Base-by-base conservation (phyloP, 2,888 invertebrate species). In the Leptopterna dolabrata region DNA sequence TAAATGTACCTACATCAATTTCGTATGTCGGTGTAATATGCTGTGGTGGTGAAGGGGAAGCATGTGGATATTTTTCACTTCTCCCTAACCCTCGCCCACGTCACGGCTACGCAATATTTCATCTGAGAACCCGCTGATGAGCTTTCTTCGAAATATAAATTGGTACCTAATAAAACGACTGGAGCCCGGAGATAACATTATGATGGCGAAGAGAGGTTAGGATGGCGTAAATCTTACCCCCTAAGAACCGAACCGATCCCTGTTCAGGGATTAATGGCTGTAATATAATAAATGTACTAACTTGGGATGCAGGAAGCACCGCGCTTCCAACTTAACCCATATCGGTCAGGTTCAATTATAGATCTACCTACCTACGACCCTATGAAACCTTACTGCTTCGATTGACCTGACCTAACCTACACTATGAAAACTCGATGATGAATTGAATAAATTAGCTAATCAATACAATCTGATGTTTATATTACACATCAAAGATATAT, bases 91-190 rank as follows among this genome's bases (percentile, higher is more conserved):
- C 55, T 19, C 7, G 55, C 55, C 14, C 16, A n/a, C 7, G 55
- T 63, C 63, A 11, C 24, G 2, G 63, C 1, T 7, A 63, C 13
- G 14, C 78, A 7, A 45, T 78, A 45, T 78, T 78, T 78, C 78
- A 78, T n/a, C 19, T 9, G 41, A 24, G 27, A 16, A 45, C 0
- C 78, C 45, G 4, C 45, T 78, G 78, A 78, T 78, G 78, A 78
- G 78, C 78, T n/a, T 78, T 78, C 45, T 43, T 14, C 78, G 78
- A 45, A 45, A 19, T 78, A 78, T 78, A 78, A 78, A 78, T 78
- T 78, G 78, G 45, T n/a, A n/a, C n/a, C n/a, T 78, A 19, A 78
- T 78, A 78, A 45, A 45, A 78, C 78, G 78, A 78, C 78, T 78
- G 78, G 78, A n/a, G 78, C 0, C 14, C 43, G 78, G 45, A n/a